phyloP scores from a whole-genome alignment of 2,888 invertebrate genomes.

The Trachelus stipa region DNA sequence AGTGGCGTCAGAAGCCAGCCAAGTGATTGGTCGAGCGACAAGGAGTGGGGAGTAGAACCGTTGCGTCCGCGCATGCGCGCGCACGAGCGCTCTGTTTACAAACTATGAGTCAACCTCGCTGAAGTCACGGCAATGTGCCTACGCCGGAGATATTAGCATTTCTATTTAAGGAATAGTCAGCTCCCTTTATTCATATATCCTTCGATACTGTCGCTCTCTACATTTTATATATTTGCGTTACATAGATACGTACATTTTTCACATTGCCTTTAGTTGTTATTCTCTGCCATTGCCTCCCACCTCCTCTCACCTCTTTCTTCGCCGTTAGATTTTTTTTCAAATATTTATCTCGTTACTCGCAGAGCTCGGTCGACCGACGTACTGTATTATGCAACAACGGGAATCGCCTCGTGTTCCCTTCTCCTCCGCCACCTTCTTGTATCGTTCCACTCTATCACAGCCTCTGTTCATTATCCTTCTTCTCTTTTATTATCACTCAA shows the following conservation, averaged over 20 bases:
- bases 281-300: not conserved
- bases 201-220: not conserved
- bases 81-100: not conserved
- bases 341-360: not conserved
- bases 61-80: not conserved
- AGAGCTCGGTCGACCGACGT: not conserved
- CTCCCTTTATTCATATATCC: not conserved
- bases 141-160: not conserved
- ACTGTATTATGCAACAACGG: not conserved
- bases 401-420: not conserved
- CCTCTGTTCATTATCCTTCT: not conserved
- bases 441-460: not conserved
- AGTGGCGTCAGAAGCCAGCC: not conserved
- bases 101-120: slow-evolving; percentile 4
- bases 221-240: too few relatives aligned
- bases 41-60: slow-evolving; percentile 1
- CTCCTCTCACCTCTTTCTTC: not conserved
- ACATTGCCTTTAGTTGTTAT: not conserved
- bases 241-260: not conserved
- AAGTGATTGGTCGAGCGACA: not conserved
- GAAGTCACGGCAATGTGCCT: slow-evolving; percentile 1
- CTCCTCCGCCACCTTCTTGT: not conserved
- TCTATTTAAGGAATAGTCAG: not conserved
- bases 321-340: not conserved
- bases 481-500: not conserved